Evolutionary conservation across 2,113 vertebrate genomes (phyloP), one percentile per base, ranked within the genome.

Genomic region (Neolamprologus toae): DNA sequence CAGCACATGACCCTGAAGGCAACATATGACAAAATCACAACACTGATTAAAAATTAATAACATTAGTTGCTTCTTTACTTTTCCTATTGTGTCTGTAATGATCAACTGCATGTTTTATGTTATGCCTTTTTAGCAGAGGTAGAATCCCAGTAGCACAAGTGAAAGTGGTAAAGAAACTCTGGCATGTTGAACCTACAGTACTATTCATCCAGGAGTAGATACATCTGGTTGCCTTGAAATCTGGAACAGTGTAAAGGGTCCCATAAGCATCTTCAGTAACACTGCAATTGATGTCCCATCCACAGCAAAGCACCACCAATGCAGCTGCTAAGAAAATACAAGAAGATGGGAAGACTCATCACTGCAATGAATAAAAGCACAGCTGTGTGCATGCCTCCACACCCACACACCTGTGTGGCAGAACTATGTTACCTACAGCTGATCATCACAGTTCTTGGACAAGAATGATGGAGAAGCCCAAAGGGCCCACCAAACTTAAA

Each of bases 211-310:
- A 89, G 1, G 2, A 4, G 59, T 16, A 55, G 1, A 6, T 0
- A 3, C 87, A 91, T 0, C 1, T 0, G 3, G 10, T 9, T 0
- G 3, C 49, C 1, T 4, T 0, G 8, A 53, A 53, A 11, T 47
- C 19, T 19, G 37, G 79, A 23, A 91, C 10, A 3, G 0, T 28
- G 68, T 91, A 87, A 19, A 1, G 7, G 2, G 59, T 82, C 3
- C 1, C 0, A 5, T 7, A 2, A 13, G 1, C 2, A 9, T 9
- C 4, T 10, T 3, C 8, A 2, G 16, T n/a, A 7, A 66, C 51
- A 7, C 1, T 49, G 35, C 87, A 83, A 3, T 0, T 0, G 40
- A 82, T 33, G 16, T 14, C 16, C 16, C 45, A 8, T 28, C 21
- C 26, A n/a, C 4, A 4, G 40, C 55, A 61, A 28, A 80, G 17